phyloP scores from a whole-genome alignment of 2,113 vertebrate genomes.

The Caloenas nicobarica region DNA sequence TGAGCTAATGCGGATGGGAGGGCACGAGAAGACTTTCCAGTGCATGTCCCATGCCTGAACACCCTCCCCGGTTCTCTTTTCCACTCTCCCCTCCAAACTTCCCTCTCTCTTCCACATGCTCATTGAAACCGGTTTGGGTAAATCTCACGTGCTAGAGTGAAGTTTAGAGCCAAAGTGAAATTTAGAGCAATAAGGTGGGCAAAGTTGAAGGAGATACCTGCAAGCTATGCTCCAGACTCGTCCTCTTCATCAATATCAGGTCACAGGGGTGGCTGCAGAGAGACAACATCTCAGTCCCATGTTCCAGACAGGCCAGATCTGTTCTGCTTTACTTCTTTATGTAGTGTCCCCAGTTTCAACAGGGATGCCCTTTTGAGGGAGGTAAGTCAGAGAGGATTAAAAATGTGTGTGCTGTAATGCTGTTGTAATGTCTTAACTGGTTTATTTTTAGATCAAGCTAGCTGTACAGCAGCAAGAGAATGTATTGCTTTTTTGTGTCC shows the following conservation, averaged over 20 bases:
- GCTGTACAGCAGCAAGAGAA: background rate
- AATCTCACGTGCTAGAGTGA: background rate
- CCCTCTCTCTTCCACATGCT: accelerated
- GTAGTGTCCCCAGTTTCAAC: background rate
- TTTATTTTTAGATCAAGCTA: constrained; percentile 17
- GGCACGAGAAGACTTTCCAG: background rate
- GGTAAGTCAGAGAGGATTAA: background rate
- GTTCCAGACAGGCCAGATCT: background rate
- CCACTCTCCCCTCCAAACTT: background rate
- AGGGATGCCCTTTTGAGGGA: background rate
- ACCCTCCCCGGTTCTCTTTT: background rate
- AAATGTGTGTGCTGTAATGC: background rate
- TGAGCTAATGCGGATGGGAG: background rate
- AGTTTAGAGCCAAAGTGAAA: background rate
- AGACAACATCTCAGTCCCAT: background rate
- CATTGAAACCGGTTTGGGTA: background rate
- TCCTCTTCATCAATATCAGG: background rate
- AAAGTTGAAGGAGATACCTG: background rate
- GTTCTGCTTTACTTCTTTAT: background rate
- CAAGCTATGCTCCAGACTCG: background rate
- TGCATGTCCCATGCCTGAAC: background rate
- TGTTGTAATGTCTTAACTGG: background rate
- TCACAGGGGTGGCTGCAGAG: background rate
- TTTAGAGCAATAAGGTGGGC: background rate
- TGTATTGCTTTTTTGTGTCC: background rate